Conservation (phyloP, 2,888 invertebrate species). For the Syrista parreyssii region DNA sequence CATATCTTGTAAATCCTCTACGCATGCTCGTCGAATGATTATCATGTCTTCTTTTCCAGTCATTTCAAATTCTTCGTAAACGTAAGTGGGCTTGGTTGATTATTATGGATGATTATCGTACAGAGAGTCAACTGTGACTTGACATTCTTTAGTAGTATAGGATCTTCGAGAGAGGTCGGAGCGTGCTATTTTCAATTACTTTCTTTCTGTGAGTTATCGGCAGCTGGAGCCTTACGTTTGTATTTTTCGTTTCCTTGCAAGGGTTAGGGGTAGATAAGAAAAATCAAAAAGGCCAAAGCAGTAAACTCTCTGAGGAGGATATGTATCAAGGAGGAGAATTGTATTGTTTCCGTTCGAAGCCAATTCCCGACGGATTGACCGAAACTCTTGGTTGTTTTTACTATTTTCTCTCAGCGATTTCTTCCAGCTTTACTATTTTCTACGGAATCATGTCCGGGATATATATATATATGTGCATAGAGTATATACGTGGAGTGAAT, state of each 20-base stretch:
- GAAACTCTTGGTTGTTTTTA: background rate
- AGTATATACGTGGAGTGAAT: background rate
- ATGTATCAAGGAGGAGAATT: background rate
- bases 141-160: background rate
- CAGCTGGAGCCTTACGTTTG: background rate
- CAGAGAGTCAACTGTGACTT: background rate
- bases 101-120: background rate
- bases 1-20: conserved; percentile 12
- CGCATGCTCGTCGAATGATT: background rate
- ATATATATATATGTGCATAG: background rate
- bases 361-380: background rate
- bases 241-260: background rate
- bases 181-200: background rate
- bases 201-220: background rate
- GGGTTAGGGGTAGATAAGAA: background rate
- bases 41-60: background rate
- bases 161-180: background rate
- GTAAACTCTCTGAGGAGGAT: background rate
- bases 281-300: background rate
- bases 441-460: background rate
- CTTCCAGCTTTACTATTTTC: background rate
- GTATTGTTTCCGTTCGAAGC: background rate
- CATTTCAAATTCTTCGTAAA: background rate
- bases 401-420: background rate
- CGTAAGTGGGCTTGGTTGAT: background rate